Percentiles rank a stretch among this genome's conserved stretches.
Evolutionary conservation across 2,113 vertebrate species (phyloP).

Genomic region (Origma solitaria): DNA sequence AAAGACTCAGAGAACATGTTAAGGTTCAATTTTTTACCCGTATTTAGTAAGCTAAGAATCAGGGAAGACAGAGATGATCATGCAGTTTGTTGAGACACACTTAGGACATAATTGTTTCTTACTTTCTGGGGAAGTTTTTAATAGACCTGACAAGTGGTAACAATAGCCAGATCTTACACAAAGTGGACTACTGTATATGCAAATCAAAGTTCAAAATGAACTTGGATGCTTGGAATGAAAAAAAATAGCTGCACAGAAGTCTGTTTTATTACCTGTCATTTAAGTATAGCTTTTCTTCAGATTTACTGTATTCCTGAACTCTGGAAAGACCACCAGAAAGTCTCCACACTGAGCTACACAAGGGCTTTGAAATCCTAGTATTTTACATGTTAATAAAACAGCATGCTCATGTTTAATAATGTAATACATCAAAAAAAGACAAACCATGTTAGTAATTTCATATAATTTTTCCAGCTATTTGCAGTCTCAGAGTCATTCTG

Average conservation of each 20-base stretch:
- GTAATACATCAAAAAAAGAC: background rate
- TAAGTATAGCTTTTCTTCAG: background rate
- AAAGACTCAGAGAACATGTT: background rate
- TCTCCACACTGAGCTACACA: background rate
- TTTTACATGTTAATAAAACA: background rate
- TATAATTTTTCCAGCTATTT: background rate
- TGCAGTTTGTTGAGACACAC: background rate
- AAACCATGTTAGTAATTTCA: background rate
- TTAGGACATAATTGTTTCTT: background rate
- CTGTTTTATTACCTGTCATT: background rate
- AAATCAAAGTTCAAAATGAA: background rate
- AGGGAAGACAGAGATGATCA: background rate
- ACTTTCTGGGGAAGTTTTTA: constrained; percentile 10
- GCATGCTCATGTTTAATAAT: background rate
- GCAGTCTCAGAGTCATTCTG: background rate
- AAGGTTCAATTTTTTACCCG: background rate
- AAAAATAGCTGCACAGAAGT: background rate
- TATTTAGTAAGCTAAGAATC: background rate
- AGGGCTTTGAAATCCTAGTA: background rate
- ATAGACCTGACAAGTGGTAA: background rate
- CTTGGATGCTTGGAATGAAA: background rate
- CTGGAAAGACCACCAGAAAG: background rate
- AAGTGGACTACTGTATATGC: background rate
- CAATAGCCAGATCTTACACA: background rate
- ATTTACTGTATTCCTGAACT: background rate